Evolutionary conservation across 2,888 invertebrate species (phyloP), one percentile per base, ranked within the genome.

Genomic region (Dexiosoma caninum): DNA sequence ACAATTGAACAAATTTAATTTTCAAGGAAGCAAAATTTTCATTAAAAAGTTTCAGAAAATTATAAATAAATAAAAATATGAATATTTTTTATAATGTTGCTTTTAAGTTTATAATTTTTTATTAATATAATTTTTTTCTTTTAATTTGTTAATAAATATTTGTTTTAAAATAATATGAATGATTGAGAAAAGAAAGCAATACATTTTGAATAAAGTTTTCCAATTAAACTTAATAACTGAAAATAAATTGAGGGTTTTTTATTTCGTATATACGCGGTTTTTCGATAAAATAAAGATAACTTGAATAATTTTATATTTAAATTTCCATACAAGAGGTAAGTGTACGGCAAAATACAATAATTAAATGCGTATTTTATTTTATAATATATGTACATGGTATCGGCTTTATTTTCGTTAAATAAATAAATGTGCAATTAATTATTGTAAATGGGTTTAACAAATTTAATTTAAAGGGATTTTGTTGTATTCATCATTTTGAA

Each of bases 91-190:
- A 44, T 62, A 19, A 57, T 74, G 23, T 70, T 75, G 70, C 44
- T 80, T 80, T 75, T 74, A 69, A 70, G 64, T 80, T 76, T 76
- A 64, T 80, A 14, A 59, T 76, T 62, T 74, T 74, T 53, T 55
- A 59, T 70, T 62, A 42, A 70, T 42, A 57, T 66, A 14, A 42
- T 46, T 74, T 66, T 16, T 37, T 76, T 75, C 23, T 67, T 66
- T 74, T 69, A 74, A 37, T 78, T 79, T 74, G 53, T 69, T 79
- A 57, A 44, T n/a, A 21, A 35, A 46, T 62, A 49, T 78, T 67
- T 53, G 21, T 75, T 74, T 74, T 37, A 69, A 53, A 75, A 69
- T 66, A 44, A 57, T 60, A 51, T 46, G 4, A 51, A 57, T 62
- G n/a, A 55, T 53, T 62, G 19, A 74, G n/a, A n/a, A n/a, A n/a